Conservation (phyloP, 2,888 invertebrate genomes). For the Diarsia dahlii region DNA sequence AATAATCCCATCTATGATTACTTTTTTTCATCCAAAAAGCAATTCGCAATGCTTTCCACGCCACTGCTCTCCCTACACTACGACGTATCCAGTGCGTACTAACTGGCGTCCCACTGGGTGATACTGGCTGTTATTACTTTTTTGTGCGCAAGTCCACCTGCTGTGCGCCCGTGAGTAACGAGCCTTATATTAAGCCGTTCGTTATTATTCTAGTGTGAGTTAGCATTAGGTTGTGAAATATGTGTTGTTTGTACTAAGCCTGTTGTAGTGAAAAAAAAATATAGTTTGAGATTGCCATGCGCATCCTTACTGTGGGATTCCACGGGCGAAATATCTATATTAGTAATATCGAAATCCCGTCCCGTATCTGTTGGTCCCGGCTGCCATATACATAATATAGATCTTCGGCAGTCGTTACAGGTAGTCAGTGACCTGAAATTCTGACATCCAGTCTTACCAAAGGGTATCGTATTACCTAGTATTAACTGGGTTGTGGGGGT, state of each 20-base stretch:
- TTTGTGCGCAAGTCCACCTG: constrained; percentile 74
- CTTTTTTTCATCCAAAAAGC: constrained; percentile 18
- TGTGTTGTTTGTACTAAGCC: neutral
- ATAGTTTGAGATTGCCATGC: neutral
- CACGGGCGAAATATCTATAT: neutral
- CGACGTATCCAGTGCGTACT: constrained; percentile 54
- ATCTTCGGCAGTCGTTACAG: too few species aligned
- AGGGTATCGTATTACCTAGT: too few species aligned
- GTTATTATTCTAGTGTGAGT: constrained; percentile 60
- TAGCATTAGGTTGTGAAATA: constrained; percentile 55
- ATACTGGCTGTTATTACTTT: constrained; percentile 64
- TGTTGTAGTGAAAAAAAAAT: neutral
- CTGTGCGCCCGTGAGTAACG: constrained; percentile 78
- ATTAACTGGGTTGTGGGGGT: too few species aligned
- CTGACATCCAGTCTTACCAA: too few species aligned
- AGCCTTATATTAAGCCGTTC: constrained; percentile 67
- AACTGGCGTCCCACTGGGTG: constrained; percentile 69
- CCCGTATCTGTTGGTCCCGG: too few species aligned
- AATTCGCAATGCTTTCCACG: constrained; percentile 37
- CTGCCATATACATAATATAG: too few species aligned
- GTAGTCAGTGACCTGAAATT: too few species aligned
- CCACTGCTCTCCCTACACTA: constrained; percentile 28
- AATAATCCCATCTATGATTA: neutral
- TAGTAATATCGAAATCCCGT: neutral
- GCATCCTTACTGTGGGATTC: neutral